phyloP scores from a whole-genome alignment of 2,797 vertebrate genomes.

The Artibeus lituratus region DNA sequence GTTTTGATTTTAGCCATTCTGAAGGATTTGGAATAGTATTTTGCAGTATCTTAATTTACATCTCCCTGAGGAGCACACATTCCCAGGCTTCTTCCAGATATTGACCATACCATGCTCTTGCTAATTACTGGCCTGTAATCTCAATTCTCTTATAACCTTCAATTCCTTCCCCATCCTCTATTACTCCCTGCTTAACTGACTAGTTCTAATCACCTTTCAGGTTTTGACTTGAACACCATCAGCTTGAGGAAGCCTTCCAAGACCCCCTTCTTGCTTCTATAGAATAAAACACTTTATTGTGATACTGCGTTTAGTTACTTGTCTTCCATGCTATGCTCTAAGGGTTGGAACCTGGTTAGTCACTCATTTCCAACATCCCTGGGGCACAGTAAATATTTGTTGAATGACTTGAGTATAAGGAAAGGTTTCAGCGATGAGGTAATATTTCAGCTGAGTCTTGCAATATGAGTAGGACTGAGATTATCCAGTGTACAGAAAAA shows the following conservation, averaged over 20 bases:
- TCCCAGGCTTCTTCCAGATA: background rate
- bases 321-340: background rate
- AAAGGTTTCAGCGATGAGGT: background rate
- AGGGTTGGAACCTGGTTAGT: background rate
- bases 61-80: too few species aligned
- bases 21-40: background rate
- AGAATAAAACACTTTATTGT: background rate
- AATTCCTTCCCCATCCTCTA: background rate
- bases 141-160: background rate
- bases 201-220: background rate
- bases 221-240: background rate
- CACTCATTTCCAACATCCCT: background rate
- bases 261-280: background rate
- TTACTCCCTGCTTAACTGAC: background rate
- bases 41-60: background rate
- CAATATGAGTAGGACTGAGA: background rate
- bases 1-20: background rate
- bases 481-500: background rate
- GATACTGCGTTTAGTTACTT: background rate
- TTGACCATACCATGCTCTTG: background rate
- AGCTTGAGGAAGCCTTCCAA: background rate
- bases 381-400: background rate
- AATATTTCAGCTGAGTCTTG: background rate
- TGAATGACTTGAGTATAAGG: background rate
- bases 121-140: background rate